Percentiles rank a stretch among this genome's conserved stretches.
phyloP scores from a whole-genome alignment of 2,797 vertebrate genomes.

The Coluber constrictor region DNA sequence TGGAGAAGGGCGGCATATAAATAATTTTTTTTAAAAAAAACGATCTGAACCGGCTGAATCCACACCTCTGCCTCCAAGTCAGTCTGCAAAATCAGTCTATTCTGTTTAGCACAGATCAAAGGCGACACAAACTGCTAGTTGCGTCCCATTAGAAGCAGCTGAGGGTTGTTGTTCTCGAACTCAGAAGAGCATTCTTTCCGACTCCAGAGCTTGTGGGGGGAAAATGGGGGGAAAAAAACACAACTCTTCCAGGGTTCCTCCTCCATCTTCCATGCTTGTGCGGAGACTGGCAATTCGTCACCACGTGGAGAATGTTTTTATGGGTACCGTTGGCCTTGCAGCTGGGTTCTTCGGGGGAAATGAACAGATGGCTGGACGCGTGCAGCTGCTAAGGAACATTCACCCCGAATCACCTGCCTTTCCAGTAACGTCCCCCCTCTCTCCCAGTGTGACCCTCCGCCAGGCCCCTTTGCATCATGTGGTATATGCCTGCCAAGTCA shows the following conservation, averaged over 20 bases:
- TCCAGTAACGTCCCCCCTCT: neutral
- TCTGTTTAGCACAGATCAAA: neutral
- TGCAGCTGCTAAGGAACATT: neutral
- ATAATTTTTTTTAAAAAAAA: too few relatives aligned
- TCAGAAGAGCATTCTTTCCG: neutral
- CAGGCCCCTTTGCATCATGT: neutral
- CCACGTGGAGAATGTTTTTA: neutral
- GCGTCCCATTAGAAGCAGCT: neutral
- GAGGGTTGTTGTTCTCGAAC: neutral
- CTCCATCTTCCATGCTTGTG: neutral
- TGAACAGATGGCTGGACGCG: neutral
- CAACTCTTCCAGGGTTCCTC: neutral
- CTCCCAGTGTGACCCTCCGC: conserved; percentile 47
- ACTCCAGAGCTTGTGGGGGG: neutral
- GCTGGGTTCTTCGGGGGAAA: neutral
- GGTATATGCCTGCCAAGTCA: neutral
- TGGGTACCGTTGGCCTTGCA: neutral
- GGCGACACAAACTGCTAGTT: too few relatives aligned
- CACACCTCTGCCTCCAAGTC: too few relatives aligned
- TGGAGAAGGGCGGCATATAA: too few relatives aligned
- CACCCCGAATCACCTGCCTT: neutral
- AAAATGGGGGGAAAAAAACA: neutral
- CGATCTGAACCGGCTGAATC: too few relatives aligned
- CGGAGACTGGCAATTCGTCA: neutral
- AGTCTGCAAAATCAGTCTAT: neutral